Conservation (phyloP, 2,113 vertebrate genomes). For the Saccopteryx bilineata region DNA sequence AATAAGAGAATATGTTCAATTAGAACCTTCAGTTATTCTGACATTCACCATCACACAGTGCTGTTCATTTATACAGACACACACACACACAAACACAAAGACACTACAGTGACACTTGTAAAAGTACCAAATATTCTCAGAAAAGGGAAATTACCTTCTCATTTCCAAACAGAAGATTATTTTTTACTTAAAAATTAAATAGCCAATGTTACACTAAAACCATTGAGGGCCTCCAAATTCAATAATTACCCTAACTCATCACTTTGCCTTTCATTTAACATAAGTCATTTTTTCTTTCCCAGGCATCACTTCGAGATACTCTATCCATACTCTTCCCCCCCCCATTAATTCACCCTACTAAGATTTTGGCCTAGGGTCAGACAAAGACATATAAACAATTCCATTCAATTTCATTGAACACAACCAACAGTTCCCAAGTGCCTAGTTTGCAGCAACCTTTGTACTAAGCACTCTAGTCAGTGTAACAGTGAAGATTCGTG, state of each 20-base stretch:
- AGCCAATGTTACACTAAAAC: background rate
- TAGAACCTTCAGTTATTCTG: slow-evolving; percentile 22
- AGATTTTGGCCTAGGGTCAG: slow-evolving; percentile 58
- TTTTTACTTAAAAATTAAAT: slow-evolving; percentile 36
- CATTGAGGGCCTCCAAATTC: background rate
- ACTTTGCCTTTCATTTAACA: slow-evolving; percentile 28
- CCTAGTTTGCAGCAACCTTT: slow-evolving; percentile 52
- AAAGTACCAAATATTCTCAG: background rate
- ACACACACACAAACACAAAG: background rate
- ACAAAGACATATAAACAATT: slow-evolving; percentile 52
- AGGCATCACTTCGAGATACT: slow-evolving; percentile 25
- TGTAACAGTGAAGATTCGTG: slow-evolving; percentile 57
- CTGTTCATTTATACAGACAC: background rate
- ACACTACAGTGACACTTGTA: background rate
- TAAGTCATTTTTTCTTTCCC: slow-evolving; percentile 13
- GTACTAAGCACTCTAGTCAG: slow-evolving; percentile 62
- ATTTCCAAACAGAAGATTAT: slow-evolving; percentile 48
- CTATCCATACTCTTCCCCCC: background rate
- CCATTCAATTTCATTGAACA: slow-evolving; percentile 46
- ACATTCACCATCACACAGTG: background rate
- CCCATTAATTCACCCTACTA: slow-evolving; percentile 19
- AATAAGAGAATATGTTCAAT: background rate
- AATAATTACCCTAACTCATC: slow-evolving; percentile 59
- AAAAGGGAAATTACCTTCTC: slow-evolving; percentile 21
- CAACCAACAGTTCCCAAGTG: slow-evolving; percentile 49